Base-by-base conservation (phyloP, 2,113 vertebrate genomes). In the Callaeas wilsoni region DNA sequence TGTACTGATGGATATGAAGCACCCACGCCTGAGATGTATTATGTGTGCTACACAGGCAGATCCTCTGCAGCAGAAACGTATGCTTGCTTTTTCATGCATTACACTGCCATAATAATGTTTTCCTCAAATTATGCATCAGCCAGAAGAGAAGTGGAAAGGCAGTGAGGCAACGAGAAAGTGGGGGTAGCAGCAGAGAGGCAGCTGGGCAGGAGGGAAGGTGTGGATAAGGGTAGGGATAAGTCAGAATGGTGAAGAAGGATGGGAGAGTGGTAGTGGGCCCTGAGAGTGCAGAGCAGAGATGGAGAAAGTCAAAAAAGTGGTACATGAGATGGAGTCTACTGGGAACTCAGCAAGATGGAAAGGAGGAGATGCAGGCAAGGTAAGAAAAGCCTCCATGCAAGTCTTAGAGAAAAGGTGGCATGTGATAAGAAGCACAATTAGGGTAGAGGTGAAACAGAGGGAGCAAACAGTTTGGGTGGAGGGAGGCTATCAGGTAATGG, bases 1-100 rank as follows among this genome's bases (percentile, higher is more conserved):
- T 94, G 82, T 56, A 94, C 92, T 86, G 95, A 96, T 94, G 79
- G 93, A 83, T 91, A 90, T 23, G 79, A 93, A 92, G 86, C 87
- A 95, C 93, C 93, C 94, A 96, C 64, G 90, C 83, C 68, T 75
- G 60, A 90, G 87, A 91, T 81, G 59, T 70, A 74, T 87, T 83
- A 41, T 87, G n/a, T 84, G 75, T 78, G 87, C 83, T 90, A 25
- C 82, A n/a, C n/a, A 41, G 75, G 55, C 90, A 94, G 79, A 94
- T 70, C 33, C 68, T 90, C 78, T 74, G 90, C 90, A 86, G 55
- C 50, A 87, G 56, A 55, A 90, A 70, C 0, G 0, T 76, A 15
- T 26, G 26, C 46, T 93, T 70, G 75, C 82, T 88, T 86, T 71
- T n/a, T 42, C 7, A 15, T 47, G 2, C 9, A 32, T 86, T 57